Conservation (phyloP, 2,113 vertebrate genomes). For the Platichthys stellatus region DNA sequence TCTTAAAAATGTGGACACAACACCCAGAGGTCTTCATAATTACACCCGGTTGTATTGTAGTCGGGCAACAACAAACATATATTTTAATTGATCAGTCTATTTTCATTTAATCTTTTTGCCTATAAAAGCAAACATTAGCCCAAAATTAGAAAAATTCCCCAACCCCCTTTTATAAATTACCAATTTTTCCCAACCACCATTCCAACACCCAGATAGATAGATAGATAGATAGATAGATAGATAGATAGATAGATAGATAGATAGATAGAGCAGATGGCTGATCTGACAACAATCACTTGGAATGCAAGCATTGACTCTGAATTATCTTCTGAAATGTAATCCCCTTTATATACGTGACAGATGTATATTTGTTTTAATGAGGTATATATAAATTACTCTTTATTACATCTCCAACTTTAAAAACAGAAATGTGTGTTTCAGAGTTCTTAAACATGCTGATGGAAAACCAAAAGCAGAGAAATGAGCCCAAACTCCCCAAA, state of each 20-base stretch:
- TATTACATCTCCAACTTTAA: not conserved
- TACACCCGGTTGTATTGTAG: not conserved
- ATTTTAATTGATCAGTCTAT: not conserved
- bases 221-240: not conserved
- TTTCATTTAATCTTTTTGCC: not conserved
- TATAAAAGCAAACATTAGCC: not conserved
- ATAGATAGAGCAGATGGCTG: slow-evolving; percentile 54
- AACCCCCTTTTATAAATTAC: too few relatives aligned
- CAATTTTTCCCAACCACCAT: too few relatives aligned
- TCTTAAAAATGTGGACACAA: slow-evolving; percentile 40
- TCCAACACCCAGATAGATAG: too few relatives aligned
- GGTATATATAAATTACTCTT: not conserved
- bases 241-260: not conserved
- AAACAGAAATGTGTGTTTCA: not conserved
- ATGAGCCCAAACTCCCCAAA: not conserved
- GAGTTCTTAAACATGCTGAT: not conserved
- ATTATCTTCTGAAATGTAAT: slow-evolving; percentile 20
- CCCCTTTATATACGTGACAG: slow-evolving; percentile 2
- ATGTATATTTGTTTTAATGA: too few relatives aligned
- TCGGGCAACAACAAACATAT: not conserved
- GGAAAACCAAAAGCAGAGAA: not conserved
- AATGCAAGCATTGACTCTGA: slow-evolving; percentile 30
- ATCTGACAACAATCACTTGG: slow-evolving; percentile 33
- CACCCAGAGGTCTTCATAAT: not conserved
- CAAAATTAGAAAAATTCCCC: not conserved